These are phyloP conservation scores for Chondrilla cf. caribensis DNA, from an alignment of 37 sponge, comb jelly and placozoan species.

Conservation along the genomic window DNA sequence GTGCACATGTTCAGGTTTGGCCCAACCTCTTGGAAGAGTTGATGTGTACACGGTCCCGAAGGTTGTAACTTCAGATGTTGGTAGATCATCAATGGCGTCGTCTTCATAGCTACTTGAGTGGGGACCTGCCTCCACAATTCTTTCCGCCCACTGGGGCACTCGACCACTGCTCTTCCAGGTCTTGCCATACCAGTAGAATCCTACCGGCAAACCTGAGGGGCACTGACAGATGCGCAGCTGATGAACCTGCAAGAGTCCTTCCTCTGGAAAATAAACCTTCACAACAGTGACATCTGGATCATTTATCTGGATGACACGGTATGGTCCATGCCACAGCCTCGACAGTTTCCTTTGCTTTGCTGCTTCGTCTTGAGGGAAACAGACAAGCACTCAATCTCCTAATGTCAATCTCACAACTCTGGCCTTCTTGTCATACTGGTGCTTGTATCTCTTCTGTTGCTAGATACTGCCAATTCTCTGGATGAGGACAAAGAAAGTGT, in stretches of 20 bases:
- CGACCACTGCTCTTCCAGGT: not conserved
- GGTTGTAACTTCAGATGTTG: not conserved
- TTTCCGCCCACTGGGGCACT: conserved; percentile 28
- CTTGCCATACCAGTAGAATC: conserved; percentile 24
- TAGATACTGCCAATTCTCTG: conserved; percentile 1
- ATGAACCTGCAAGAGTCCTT: conserved; percentile 28
- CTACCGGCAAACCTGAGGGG: conserved; percentile 10
- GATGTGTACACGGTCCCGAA: not conserved
- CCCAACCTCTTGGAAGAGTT: not conserved
- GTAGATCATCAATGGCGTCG: not conserved
- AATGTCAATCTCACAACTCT: not conserved
- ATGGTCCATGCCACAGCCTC: conserved; percentile 49
- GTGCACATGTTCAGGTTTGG: not conserved
- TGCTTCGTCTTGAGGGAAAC: conserved; percentile 39
- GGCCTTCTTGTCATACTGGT: conserved; percentile 32
- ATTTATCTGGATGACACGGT: conserved; percentile 9
- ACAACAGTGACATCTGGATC: conserved; percentile 22
- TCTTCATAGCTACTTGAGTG: not conserved
- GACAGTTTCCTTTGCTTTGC: conserved; percentile 46
- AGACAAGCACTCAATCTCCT: conserved; percentile 39
- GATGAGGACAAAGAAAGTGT: conserved; percentile 25
- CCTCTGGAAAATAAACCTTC: conserved; percentile 43
- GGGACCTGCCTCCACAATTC: conserved; percentile 5
- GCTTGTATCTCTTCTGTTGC: conserved; percentile 31
- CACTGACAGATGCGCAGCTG: conserved; percentile 2